phyloP scores from a whole-genome alignment of 2,113 vertebrate genomes.

The Mugil cephalus region DNA sequence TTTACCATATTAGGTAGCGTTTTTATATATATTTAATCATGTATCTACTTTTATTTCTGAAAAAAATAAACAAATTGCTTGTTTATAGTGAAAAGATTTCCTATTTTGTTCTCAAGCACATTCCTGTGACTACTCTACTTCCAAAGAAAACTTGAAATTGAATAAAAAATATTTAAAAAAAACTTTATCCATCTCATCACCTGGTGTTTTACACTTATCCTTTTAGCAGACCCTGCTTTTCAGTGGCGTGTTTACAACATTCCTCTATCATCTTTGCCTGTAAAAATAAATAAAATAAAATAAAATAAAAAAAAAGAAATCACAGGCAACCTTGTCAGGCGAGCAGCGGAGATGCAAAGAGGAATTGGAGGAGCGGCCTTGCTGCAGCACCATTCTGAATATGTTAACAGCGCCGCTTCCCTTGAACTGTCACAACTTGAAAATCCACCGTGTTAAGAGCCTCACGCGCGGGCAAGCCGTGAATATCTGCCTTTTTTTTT shows the following conservation, averaged over 20 bases:
- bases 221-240: slow-evolving; percentile 48
- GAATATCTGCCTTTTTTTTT: slow-evolving; percentile 65
- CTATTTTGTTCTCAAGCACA: too few species aligned
- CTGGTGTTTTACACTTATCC: slow-evolving; percentile 31
- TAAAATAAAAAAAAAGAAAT: slow-evolving; percentile 43
- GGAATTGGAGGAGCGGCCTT: slow-evolving; percentile 79
- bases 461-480: slow-evolving; percentile 57
- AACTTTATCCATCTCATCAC: slow-evolving; percentile 3
- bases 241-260: slow-evolving; percentile 56
- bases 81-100: too few species aligned
- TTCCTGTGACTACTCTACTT: too few species aligned
- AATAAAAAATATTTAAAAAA: background rate
- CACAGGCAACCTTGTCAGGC: slow-evolving; percentile 74
- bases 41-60: too few species aligned
- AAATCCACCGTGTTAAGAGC: slow-evolving; percentile 72
- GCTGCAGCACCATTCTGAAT: slow-evolving; percentile 78
- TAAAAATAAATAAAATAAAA: slow-evolving; percentile 22
- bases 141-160: background rate
- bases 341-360: slow-evolving; percentile 66
- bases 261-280: slow-evolving; percentile 67
- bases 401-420: slow-evolving; percentile 77
- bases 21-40: too few species aligned
- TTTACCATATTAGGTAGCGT: too few species aligned
- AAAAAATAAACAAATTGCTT: too few species aligned
- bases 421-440: slow-evolving; percentile 84